phyloP scores from a whole-genome alignment of 2,113 vertebrate species.

The Lepus europaeus region DNA sequence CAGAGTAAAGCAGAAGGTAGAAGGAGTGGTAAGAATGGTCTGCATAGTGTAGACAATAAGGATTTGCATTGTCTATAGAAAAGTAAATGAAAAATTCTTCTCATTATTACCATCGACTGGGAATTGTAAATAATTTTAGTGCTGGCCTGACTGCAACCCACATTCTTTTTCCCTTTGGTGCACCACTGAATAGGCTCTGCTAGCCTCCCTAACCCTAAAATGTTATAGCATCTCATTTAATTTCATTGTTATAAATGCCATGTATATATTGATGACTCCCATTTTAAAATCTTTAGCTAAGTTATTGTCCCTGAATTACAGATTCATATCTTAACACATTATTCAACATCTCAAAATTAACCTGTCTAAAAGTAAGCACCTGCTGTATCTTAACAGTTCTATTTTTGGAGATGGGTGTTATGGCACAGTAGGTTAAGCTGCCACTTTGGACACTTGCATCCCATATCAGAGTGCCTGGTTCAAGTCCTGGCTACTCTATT shows the following conservation, averaged over 20 bases:
- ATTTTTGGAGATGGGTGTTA: neutral
- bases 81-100: neutral
- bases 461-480: too few relatives aligned
- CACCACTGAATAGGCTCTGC: neutral
- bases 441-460: too few relatives aligned
- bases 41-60: neutral
- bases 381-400: neutral
- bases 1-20: neutral
- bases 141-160: too few relatives aligned
- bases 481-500: too few relatives aligned
- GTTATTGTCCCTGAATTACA: neutral
- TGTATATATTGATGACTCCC: neutral
- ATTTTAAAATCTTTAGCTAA: conserved; percentile 9
- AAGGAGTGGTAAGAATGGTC: too few relatives aligned
- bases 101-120: neutral
- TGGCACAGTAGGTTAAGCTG: too few relatives aligned
- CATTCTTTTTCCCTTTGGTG: neutral
- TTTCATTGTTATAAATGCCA: neutral
- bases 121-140: neutral
- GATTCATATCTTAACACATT: neutral
- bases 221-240: neutral
- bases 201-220: neutral
- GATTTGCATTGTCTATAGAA: neutral
- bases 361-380: neutral
- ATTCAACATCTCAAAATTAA: neutral